Percentiles rank a stretch among this genome's conserved stretches.
phyloP scores from a whole-genome alignment of 2,797 vertebrate genomes.

The Pseudochirops cupreus region DNA sequence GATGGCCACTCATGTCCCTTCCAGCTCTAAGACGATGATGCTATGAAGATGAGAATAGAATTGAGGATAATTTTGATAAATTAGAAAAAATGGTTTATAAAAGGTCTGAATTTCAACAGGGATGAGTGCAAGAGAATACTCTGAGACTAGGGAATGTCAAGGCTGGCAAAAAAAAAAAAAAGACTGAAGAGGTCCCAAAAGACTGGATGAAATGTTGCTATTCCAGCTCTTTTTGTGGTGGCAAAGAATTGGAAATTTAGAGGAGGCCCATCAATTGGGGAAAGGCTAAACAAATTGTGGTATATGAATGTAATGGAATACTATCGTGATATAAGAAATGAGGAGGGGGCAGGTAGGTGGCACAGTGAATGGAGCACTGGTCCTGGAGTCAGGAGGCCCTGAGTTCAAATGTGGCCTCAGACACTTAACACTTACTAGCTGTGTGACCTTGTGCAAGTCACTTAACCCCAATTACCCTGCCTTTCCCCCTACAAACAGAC shows the following conservation, averaged over 20 bases:
- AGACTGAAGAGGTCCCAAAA: background rate
- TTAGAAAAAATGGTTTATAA: background rate
- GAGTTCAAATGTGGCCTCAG: too few species aligned
- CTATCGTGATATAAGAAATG: background rate
- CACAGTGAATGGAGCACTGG: too few species aligned
- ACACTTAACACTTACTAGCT: too few species aligned
- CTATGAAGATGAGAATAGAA: background rate
- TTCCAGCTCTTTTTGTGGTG: background rate
- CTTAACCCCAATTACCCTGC: too few species aligned
- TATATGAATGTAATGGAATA: background rate
- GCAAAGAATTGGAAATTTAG: background rate
- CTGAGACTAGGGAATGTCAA: background rate
- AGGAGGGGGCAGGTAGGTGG: too few species aligned
- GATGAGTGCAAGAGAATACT: background rate
- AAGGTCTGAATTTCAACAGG: background rate
- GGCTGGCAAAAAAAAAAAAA: background rate
- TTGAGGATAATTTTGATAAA: background rate
- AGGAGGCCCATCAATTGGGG: background rate
- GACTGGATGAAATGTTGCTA: background rate
- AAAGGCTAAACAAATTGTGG: background rate
- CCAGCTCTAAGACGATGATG: background rate
- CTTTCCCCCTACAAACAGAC: too few species aligned
- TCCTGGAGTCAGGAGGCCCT: too few species aligned
- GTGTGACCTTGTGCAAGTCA: too few species aligned
- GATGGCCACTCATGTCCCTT: background rate